These are phyloP conservation scores for Scortum barcoo DNA, from an alignment of 2,113 vertebrate genomes.

Conservation along the genomic window DNA sequence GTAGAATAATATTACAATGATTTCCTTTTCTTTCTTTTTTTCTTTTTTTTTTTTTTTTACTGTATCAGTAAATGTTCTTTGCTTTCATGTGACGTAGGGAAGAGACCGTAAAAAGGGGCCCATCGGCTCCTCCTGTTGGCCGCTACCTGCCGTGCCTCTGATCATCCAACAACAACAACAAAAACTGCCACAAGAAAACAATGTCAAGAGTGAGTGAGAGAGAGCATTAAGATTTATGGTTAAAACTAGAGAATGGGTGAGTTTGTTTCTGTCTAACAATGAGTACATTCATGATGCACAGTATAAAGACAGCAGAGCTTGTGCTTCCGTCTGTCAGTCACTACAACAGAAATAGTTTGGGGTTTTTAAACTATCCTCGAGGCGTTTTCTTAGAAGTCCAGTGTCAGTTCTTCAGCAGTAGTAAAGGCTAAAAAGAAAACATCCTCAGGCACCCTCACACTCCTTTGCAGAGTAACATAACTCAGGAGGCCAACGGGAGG, in stretches of 20 bases:
- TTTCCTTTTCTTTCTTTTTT: slow-evolving; percentile 68
- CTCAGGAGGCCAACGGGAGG: slow-evolving; percentile 32
- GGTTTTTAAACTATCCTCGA: slow-evolving; percentile 1
- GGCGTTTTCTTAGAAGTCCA: slow-evolving; percentile 13
- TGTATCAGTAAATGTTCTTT: slow-evolving; percentile 80
- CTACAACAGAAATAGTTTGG: slow-evolving; percentile 4
- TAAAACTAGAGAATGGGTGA: not conserved
- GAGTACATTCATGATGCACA: not conserved
- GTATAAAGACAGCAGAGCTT: not conserved
- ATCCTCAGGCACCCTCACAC: slow-evolving; percentile 1
- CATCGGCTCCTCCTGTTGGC: slow-evolving; percentile 60
- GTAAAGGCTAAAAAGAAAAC: not conserved
- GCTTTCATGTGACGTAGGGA: slow-evolving; percentile 68
- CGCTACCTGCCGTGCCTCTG: slow-evolving; percentile 11
- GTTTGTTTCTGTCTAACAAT: not conserved
- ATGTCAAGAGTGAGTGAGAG: not conserved
- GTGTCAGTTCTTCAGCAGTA: not conserved
- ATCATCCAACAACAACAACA: slow-evolving; percentile 15
- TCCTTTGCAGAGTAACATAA: slow-evolving; percentile 1
- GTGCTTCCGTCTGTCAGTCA: slow-evolving; percentile 3
- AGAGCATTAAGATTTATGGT: too few relatives aligned
- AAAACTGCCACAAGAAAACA: slow-evolving; percentile 3
- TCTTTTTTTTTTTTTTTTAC: slow-evolving; percentile 79
- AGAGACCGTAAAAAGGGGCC: slow-evolving; percentile 23
- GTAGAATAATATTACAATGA: slow-evolving; percentile 65